Base-by-base conservation (phyloP, 1,140 invertebrate genomes). In the Heliconius eleuchia region DNA sequence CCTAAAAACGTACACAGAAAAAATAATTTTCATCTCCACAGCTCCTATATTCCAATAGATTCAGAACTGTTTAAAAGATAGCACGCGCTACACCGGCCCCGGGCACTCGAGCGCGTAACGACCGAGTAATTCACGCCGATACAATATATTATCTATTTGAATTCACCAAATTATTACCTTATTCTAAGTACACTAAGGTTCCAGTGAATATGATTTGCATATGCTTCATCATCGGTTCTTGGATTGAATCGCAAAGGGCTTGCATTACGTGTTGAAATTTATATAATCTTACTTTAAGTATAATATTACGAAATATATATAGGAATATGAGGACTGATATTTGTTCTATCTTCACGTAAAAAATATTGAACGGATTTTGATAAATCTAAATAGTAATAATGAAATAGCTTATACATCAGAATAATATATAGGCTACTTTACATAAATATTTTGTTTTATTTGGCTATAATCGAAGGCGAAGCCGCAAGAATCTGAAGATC, bases 31-130 rank as follows among this genome's bases (percentile, higher is more conserved):
- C 76, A 77, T 83, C 85, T 88, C 84, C 37, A 87, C 80, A 71
- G 74, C 16, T 77, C 79, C 46, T 52, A 60, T 83, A 76, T 77
- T 84, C 79, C 82, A 81, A 86, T 86, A 87, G 84, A 87, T 85
- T 83, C 82, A 83, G 85, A 86, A 88, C 87, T 83, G 86, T 91
- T 89, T 86, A 87, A 86, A 85, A 89, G 88, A 89, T 87, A 85
- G 78, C 84, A 77, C 82, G 42, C 70, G n/a, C 73, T 76, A 85
- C 83, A 86, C 84, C 57, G 66, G 76, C 80, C 80, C 73, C 76
- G 76, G 71, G 84, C 82, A 78, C 46, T 55, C 78, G 73, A 82
- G 78, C 84, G 81, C 76, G 76, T 83, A 85, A 87, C 83, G 81
- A 89, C 74, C 78, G 81, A 80, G 76, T 86, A 84, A 86, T 83